Percentiles rank a stretch among this genome's conserved stretches.
Evolutionary conservation across 2,797 vertebrate species (phyloP).

Genomic region (Urophycis tenuis): DNA sequence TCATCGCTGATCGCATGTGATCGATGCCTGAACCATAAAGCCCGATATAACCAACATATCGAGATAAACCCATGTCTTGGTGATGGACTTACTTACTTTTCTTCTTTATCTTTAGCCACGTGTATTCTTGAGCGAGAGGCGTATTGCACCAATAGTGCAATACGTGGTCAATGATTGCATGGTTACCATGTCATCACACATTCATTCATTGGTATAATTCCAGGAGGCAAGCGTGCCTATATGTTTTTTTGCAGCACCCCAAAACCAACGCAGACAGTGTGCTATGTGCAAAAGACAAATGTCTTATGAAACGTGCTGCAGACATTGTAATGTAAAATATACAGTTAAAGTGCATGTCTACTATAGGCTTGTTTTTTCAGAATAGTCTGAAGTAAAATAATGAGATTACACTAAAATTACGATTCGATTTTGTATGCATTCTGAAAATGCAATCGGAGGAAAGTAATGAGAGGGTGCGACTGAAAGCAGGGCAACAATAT

Average conservation of each 20-base stretch:
- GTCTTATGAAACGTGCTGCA: slow-evolving; percentile 20
- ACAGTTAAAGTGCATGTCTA: background rate
- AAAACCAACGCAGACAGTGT: slow-evolving; percentile 11
- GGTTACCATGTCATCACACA: slow-evolving; percentile 29
- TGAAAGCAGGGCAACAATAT: background rate
- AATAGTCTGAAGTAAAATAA: background rate
- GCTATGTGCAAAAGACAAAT: background rate
- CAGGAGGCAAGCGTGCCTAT: slow-evolving; percentile 30
- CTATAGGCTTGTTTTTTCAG: background rate
- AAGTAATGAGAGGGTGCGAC: background rate
- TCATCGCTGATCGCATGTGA: no score
- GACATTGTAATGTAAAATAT: background rate
- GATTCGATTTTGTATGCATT: background rate
- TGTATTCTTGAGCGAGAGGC: background rate
- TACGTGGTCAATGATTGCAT: slow-evolving; percentile 45
- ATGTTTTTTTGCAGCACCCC: slow-evolving; percentile 5
- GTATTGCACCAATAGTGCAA: background rate
- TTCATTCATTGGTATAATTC: slow-evolving; percentile 18
- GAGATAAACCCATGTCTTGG: background rate
- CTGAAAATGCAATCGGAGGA: background rate
- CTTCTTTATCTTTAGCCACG: background rate
- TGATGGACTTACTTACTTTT: background rate
- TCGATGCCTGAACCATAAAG: no score
- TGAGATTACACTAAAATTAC: background rate
- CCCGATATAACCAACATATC: background rate